These are phyloP conservation scores for Anneissia japonica DNA, from an alignment of 35 echinoderm and acorn worm species.

Conservation along the genomic window DNA sequence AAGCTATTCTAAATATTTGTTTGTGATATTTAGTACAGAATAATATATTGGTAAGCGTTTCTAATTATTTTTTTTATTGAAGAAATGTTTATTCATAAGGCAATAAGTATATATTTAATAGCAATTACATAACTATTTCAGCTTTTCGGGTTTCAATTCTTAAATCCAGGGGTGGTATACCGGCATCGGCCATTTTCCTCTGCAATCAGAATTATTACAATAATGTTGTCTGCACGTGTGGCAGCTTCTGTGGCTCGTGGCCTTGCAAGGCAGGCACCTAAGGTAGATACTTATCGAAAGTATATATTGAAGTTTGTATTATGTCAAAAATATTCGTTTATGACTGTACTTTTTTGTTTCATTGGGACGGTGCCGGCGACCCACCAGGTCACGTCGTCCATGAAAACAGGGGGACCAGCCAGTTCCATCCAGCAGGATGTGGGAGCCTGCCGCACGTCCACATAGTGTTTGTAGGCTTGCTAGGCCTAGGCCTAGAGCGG, in stretches of 20 bases:
- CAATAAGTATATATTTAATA: conserved; percentile 11
- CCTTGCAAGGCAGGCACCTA: conserved; percentile 68
- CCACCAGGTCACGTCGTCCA: background rate
- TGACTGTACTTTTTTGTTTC: background rate
- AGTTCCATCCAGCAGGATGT: background rate
- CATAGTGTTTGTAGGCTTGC: no score
- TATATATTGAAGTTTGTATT: background rate
- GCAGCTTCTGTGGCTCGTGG: conserved; percentile 70
- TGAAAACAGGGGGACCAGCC: background rate
- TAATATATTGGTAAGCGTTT: background rate
- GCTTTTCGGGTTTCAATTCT: background rate
- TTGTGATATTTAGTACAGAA: background rate
- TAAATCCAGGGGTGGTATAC: background rate
- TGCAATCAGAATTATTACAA: background rate
- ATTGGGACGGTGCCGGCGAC: background rate
- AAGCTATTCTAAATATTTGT: background rate
- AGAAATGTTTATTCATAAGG: background rate
- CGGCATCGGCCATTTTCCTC: conserved; percentile 56
- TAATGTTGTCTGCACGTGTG: conserved; percentile 70
- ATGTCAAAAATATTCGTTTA: background rate
- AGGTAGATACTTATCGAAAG: conserved; percentile 40
- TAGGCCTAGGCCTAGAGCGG: no score
- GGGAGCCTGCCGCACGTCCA: background rate
- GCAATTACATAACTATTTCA: background rate
- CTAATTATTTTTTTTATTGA: no score